phyloP scores from a whole-genome alignment of 2,888 invertebrate genomes.

The Tipula lateralis region DNA sequence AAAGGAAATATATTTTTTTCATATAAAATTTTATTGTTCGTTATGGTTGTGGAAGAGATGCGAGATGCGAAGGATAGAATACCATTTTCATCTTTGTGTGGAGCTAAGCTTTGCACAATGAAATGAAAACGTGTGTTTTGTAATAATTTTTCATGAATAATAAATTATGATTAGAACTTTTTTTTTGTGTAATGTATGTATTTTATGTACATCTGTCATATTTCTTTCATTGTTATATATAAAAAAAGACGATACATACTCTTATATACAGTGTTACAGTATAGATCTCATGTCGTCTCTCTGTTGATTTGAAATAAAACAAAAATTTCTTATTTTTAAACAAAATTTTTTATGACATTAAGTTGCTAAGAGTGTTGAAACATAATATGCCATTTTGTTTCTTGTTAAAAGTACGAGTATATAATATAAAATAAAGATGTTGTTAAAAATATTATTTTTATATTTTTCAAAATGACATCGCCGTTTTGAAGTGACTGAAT shows the following conservation, averaged over 20 bases:
- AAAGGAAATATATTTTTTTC: too few relatives aligned
- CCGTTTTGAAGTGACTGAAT: background rate
- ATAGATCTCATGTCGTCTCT: background rate
- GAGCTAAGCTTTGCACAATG: background rate
- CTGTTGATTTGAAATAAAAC: background rate
- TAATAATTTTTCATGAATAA: constrained; percentile 19
- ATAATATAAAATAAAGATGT: background rate
- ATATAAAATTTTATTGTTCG: background rate
- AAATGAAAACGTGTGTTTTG: constrained; percentile 24
- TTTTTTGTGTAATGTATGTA: background rate
- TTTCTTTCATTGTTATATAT: background rate
- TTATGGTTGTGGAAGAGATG: background rate
- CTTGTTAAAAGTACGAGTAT: background rate
- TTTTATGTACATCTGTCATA: background rate
- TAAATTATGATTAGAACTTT: constrained; percentile 9
- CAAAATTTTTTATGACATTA: background rate
- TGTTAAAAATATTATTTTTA: background rate
- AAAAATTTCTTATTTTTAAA: background rate
- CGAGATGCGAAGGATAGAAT: background rate
- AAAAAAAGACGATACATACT: background rate
- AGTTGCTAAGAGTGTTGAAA: constrained; percentile 24
- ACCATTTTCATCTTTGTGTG: background rate
- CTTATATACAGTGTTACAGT: background rate
- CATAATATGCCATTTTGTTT: background rate
- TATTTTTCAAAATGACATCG: background rate